Conservation (phyloP, 2,888 invertebrate species). For the Drosophila imparisetae region DNA sequence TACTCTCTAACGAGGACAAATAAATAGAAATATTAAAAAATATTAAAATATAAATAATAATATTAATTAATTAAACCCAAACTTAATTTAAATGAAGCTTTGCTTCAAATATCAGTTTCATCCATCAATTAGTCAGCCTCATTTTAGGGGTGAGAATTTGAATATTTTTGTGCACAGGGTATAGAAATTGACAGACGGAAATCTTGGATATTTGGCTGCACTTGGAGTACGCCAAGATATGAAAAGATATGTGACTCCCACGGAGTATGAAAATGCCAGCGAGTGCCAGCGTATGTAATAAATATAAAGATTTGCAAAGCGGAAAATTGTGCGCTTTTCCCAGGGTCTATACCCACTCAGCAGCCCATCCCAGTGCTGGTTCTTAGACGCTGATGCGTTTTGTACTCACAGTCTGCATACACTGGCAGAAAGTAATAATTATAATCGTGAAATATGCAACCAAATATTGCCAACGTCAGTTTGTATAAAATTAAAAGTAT, state of each 20-base stretch:
- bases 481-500: no score
- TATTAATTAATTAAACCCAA: no score
- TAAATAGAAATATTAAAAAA: no score
- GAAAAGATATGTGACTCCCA: conserved; percentile 25
- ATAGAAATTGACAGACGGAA: conserved; percentile 19
- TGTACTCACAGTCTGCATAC: conserved; percentile 11
- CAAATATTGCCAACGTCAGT: not conserved
- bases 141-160: not conserved
- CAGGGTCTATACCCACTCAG: conserved; percentile 23
- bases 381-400: conserved; percentile 10
- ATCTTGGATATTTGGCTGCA: conserved; percentile 16
- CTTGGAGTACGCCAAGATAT: conserved; percentile 34
- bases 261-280: conserved; percentile 44
- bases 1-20: not conserved
- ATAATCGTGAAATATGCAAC: not conserved
- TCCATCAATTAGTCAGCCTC: not conserved
- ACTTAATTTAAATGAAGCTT: not conserved
- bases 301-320: conserved; percentile 73
- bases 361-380: not conserved
- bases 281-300: conserved; percentile 60
- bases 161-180: conserved; percentile 6
- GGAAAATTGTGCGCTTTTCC: conserved; percentile 63
- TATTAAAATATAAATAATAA: no score
- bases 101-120: not conserved
- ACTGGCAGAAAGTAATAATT: conserved; percentile 29